These are phyloP conservation scores for Nyctibius grandis DNA, from an alignment of 2,797 vertebrate genomes.

Conservation along the genomic window DNA sequence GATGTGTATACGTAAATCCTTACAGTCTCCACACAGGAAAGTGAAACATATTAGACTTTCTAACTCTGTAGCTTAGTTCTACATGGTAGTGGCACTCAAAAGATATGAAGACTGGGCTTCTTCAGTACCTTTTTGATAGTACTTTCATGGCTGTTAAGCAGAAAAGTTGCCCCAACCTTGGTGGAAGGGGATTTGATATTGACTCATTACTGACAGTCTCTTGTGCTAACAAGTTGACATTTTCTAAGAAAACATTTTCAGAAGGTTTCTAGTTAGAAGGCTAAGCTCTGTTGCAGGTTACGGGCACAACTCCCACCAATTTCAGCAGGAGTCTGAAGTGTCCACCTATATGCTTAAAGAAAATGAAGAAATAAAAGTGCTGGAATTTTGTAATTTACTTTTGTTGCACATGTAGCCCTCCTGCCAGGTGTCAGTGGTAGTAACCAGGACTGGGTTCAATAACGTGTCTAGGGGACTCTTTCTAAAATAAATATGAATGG, in stretches of 20 bases:
- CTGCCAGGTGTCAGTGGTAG: constrained; percentile 49
- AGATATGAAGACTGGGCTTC: background rate
- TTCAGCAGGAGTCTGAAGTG: background rate
- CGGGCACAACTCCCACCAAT: background rate
- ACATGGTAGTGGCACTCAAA: background rate
- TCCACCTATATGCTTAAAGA: background rate
- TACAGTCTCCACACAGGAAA: background rate
- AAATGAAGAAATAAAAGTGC: constrained; percentile 27
- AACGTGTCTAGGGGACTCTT: background rate
- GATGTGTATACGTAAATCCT: background rate
- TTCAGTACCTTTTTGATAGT: background rate
- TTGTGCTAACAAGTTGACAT: background rate
- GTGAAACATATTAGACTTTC: background rate
- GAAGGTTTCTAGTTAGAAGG: background rate
- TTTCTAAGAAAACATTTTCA: background rate
- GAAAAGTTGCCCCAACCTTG: background rate
- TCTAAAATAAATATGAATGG: constrained; percentile 23
- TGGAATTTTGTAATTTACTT: constrained; percentile 61
- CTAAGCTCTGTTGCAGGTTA: background rate
- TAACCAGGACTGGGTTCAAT: constrained; percentile 35
- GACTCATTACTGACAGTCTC: background rate
- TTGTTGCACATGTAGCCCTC: constrained; percentile 25
- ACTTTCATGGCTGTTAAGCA: background rate
- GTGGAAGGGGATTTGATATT: background rate
- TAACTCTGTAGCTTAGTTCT: background rate